phyloP scores from a whole-genome alignment of 2,797 vertebrate species.

The Sorex maritimensis region DNA sequence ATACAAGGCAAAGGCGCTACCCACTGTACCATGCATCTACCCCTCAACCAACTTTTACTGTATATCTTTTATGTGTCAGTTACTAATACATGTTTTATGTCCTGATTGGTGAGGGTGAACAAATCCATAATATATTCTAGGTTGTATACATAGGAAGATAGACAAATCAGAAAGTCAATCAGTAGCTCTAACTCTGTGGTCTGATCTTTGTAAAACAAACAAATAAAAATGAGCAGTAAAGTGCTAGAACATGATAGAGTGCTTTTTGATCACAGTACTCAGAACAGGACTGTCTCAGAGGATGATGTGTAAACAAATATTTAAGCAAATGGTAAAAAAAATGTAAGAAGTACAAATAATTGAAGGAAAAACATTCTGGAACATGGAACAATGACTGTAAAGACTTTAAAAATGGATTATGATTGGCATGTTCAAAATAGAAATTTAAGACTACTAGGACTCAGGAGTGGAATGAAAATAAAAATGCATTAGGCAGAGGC shows the following conservation, averaged over 20 bases:
- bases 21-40: too few relatives aligned
- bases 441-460: background rate
- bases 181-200: too few relatives aligned
- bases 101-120: background rate
- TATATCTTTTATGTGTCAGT: background rate
- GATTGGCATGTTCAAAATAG: conserved; percentile 16
- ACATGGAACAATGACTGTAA: background rate
- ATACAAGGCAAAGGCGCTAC: too few relatives aligned
- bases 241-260: background rate
- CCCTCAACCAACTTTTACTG: background rate
- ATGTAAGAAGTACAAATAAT: background rate
- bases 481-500: too few relatives aligned
- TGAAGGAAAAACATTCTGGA: background rate
- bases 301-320: background rate
- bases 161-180: background rate
- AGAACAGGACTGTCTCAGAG: background rate
- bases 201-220: too few relatives aligned
- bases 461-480: background rate
- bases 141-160: background rate
- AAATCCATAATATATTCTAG: background rate
- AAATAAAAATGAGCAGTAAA: background rate
- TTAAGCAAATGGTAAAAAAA: background rate
- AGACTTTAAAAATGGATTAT: background rate
- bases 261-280: conserved; percentile 26
- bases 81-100: background rate